Evolutionary conservation across 2,113 vertebrate genomes (phyloP), one percentile per base, ranked within the genome.

Genomic region (Chloropsis hardwickii): DNA sequence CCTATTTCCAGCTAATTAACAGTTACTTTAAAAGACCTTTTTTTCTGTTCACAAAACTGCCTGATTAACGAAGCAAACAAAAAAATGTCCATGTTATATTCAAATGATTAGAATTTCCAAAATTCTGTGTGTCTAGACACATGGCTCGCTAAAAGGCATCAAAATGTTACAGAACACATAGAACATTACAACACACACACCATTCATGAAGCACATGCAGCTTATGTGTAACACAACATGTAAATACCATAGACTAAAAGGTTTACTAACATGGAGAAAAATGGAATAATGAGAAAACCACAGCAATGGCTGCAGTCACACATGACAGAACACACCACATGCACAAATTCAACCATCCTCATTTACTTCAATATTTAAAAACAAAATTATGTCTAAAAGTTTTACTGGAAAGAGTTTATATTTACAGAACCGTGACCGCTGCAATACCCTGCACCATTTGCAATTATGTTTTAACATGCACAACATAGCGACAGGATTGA

Each of bases 401-500:
- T 86, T 56, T 44, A 45, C 47, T 57, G 47, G 25, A 66, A 18
- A 28, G 81, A 66, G 78, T 45, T 23, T 66, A 1, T 39, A 80
- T 86, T 81, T 93, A 78, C 72, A 78, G 81, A 90, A 39, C 73
- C 24, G 73, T 86, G 89, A 95, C 76, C 27, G 9, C 65, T 91
- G 77, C 80, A 86, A 45, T 56, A 90, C 78, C 94, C 58, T 45
- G 81, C 37, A 72, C 91, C 80, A 86, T 71, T 94, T 93, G 86
- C 92, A 90, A 93, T 94, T 93, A 93, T 39, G 69, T 94, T 96
- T 96, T 93, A 94, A 72, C 82, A 94, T 78, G 82, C 82, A 86
- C 40, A 96, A 90, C 93, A 74, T 11, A 93, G 93, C 23, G 57
- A 83, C 93, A 90, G 86, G 77, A 69, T 29, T 84, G 88, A 92